Percentiles rank a stretch among this genome's conserved stretches.
phyloP scores from a whole-genome alignment of 1,140 invertebrate genomes.

The Episyrphus balteatus region DNA sequence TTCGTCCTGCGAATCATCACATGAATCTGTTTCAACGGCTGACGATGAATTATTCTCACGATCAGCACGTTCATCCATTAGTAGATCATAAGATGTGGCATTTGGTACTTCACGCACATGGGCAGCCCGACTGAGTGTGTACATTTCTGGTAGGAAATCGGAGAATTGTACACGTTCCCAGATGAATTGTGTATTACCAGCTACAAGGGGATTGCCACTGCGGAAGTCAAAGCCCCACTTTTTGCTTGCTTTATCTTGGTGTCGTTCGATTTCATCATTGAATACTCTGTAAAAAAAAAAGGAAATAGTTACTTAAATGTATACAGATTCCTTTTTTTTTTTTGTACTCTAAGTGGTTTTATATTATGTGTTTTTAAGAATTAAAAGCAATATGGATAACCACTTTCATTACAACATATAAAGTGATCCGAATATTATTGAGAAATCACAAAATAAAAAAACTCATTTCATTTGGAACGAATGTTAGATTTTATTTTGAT shows the following conservation, averaged over 20 bases:
- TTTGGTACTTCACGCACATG: slow-evolving; percentile 19
- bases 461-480: too few species aligned
- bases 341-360: too few species aligned
- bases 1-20: slow-evolving; percentile 20
- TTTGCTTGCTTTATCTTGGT: slow-evolving; percentile 24
- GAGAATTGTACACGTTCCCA: slow-evolving; percentile 32
- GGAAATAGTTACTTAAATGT: not conserved
- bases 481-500: too few species aligned
- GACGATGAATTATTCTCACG: slow-evolving; percentile 24
- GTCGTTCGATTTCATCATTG: slow-evolving; percentile 24
- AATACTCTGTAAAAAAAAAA: slow-evolving; percentile 19
- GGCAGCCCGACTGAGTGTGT: slow-evolving; percentile 31
- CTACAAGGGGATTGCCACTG: slow-evolving; percentile 17
- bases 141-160: slow-evolving; percentile 25
- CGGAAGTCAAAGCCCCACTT: slow-evolving; percentile 36
- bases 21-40: slow-evolving; percentile 18
- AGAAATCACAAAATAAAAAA: too few species aligned
- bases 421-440: too few species aligned
- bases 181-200: slow-evolving; percentile 16
- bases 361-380: too few species aligned
- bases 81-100: slow-evolving; percentile 12
- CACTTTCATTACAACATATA: too few species aligned
- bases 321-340: too few species aligned
- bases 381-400: too few species aligned
- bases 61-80: slow-evolving; percentile 28